Base-by-base conservation (phyloP, 2,888 invertebrate genomes). In the Orthosia incerta region DNA sequence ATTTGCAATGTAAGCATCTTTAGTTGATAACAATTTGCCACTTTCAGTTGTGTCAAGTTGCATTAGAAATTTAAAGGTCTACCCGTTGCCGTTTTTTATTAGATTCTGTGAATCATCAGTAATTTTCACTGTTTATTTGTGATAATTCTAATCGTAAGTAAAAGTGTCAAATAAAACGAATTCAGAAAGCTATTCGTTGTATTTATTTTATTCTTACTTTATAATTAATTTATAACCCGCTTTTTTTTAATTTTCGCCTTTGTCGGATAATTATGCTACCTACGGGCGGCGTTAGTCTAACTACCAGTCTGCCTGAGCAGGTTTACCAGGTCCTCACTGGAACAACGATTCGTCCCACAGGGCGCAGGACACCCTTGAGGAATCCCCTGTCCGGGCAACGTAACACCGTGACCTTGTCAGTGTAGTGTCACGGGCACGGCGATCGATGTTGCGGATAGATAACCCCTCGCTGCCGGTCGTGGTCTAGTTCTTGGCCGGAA, bases 81-180 rank as follows among this genome's bases (percentile, higher is more conserved):
- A 91, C 87, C 87, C 90, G 89, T 93, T 92, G 91, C 89, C 86
- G 89, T 89, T 84, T 82, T 93, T 92, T 83, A 90, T 91, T 93
- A 92, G 95, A 96, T 96, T 95, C 95, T 95, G 93, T 96, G 96
- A 95, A 95, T 96, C 95, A 91, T 93, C 88, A 86, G 93, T 86
- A 86, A 85, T 95, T 95, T 94, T 95, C 93, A 93, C 94, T 94
- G 92, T 95, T 94, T 93, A 93, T 94, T 95, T 95, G 95, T 96
- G 96, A 95, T 95, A 95, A 93, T 93, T 89, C 87, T 94, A 93
- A 89, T 89, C 87, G 73, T 94, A 94, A 94, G 93, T 87, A 84
- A 90, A 94, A 94, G 91, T 94, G 94, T 93, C 89, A 89, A 93
- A 92, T 92, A 93, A 94, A 94, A 88, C 78, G 86, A 86, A 87